Conservation (phyloP, 1,140 invertebrate species). For the Chrysomallon squamiferum region DNA sequence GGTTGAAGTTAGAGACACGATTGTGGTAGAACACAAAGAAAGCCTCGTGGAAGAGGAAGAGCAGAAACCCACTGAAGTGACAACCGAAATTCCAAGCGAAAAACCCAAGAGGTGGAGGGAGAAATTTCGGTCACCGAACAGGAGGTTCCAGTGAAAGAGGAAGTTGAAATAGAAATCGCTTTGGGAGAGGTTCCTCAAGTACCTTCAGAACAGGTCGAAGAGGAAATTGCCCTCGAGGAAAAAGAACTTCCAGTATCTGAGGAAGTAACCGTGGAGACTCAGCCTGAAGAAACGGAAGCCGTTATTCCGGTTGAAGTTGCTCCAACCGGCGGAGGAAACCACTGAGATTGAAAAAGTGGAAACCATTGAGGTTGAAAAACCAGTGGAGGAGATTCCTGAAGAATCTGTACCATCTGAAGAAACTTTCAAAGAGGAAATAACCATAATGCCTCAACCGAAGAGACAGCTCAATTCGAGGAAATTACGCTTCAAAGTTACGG, state of each 20-base stretch:
- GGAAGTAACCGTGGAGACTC: too few species aligned
- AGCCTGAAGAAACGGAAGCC: background rate
- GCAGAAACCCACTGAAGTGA: background rate
- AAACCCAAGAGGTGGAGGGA: too few species aligned
- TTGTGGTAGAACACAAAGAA: background rate
- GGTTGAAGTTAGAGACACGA: background rate
- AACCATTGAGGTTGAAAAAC: background rate
- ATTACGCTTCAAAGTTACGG: too few species aligned
- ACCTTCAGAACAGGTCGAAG: background rate
- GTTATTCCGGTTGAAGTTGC: too few species aligned
- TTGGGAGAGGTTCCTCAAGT: conserved; percentile 1
- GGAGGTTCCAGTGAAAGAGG: too few species aligned
- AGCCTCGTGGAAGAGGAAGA: background rate
- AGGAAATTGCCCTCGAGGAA: background rate
- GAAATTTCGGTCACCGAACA: too few species aligned
- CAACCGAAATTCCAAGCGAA: too few species aligned
- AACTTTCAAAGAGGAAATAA: background rate
- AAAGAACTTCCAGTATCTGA: too few species aligned
- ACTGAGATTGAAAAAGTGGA: background rate
- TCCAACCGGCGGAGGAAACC: background rate
- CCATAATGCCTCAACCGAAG: conserved; percentile 1
- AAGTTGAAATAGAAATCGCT: too few species aligned
- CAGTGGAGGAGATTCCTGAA: background rate
- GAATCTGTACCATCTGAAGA: background rate
- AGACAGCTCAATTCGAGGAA: conserved; percentile 5